Conservation (phyloP, 2,113 vertebrate species). For the Epinephelus fuscoguttatus region DNA sequence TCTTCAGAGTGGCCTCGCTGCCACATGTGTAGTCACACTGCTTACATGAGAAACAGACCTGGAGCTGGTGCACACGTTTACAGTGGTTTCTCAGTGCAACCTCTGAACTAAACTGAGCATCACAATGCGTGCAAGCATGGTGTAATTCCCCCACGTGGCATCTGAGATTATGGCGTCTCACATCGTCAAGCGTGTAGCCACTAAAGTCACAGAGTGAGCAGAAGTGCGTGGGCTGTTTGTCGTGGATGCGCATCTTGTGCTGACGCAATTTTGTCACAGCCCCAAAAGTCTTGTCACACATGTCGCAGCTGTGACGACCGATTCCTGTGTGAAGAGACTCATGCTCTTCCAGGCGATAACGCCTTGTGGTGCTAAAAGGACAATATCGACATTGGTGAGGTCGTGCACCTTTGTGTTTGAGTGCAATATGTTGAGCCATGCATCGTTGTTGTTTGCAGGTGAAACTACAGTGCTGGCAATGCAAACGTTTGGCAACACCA, state of each 20-base stretch:
- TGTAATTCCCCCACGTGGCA: conserved; percentile 89
- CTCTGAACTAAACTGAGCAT: conserved; percentile 91
- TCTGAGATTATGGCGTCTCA: conserved; percentile 90
- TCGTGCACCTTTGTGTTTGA: conserved; percentile 89
- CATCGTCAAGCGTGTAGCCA: conserved; percentile 91
- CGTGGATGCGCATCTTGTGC: conserved; percentile 91
- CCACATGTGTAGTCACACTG: conserved; percentile 86
- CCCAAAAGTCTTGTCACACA: conserved; percentile 91
- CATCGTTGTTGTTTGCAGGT: conserved; percentile 91
- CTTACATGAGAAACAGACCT: conserved; percentile 78
- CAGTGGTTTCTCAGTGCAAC: conserved; percentile 92
- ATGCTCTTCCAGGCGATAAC: conserved; percentile 93
- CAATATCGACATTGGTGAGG: conserved; percentile 90
- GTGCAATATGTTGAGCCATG: conserved; percentile 87
- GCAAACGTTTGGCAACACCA: conserved; percentile 53
- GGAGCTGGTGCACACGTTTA: conserved; percentile 86
- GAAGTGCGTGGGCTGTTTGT: conserved; percentile 91
- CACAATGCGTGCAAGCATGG: conserved; percentile 87
- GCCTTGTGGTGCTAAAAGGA: conserved; percentile 90
- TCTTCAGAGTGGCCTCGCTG: conserved; percentile 85
- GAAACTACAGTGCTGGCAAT: conserved; percentile 85
- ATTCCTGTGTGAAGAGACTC: conserved; percentile 93
- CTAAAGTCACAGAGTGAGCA: conserved; percentile 92
- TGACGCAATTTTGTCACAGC: conserved; percentile 92
- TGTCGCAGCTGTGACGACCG: conserved; percentile 89